These are phyloP conservation scores for Gallirallus australis DNA, from an alignment of 2,797 vertebrate genomes.

Conservation along the genomic window DNA sequence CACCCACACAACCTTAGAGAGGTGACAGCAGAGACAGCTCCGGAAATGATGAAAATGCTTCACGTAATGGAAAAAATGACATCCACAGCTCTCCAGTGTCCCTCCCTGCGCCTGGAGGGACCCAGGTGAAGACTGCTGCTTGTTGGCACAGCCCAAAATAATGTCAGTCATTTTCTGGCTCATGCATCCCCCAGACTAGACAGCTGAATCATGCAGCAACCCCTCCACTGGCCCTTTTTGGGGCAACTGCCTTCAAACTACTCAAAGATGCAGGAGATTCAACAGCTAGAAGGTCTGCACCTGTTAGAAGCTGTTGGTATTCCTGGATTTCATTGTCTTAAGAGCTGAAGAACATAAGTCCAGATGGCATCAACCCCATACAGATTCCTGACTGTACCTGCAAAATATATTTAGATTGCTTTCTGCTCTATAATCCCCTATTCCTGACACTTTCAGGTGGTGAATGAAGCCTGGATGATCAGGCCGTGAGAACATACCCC, in stretches of 20 bases:
- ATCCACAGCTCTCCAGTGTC: neutral
- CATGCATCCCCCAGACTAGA: rapidly evolving
- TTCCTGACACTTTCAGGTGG: neutral
- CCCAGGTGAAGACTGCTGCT: neutral
- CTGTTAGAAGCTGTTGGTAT: neutral
- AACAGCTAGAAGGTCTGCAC: neutral
- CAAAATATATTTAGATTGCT: neutral
- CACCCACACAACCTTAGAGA: neutral
- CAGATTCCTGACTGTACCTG: neutral
- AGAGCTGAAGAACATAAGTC: neutral
- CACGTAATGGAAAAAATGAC: neutral
- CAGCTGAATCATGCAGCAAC: neutral
- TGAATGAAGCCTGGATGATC: neutral
- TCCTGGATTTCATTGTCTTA: neutral
- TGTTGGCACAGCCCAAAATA: neutral
- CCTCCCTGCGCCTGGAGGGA: neutral
- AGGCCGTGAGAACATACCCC: neutral
- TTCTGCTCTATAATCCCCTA: neutral
- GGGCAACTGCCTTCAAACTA: neutral
- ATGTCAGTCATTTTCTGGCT: neutral
- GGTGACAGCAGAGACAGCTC: neutral
- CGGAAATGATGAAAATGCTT: neutral
- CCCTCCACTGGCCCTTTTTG: neutral
- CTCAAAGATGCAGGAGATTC: neutral
- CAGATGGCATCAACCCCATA: neutral